Base-by-base conservation (phyloP, 2,797 vertebrate genomes). In the Geotria australis region DNA sequence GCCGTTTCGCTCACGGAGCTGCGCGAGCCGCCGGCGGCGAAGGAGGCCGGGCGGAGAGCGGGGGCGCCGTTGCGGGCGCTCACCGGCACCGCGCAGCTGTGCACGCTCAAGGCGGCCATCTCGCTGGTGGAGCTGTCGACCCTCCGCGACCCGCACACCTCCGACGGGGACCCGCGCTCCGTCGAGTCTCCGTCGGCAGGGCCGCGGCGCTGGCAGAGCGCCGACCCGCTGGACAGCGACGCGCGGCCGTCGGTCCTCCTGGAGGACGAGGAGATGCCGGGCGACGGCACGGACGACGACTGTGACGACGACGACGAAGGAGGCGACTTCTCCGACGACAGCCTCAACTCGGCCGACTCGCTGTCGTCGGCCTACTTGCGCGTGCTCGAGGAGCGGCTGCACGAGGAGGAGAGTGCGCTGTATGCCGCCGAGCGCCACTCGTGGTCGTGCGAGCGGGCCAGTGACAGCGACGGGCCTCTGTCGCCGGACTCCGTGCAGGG, bases 331-430 rank as follows among this genome's bases (percentile, higher is more conserved):
- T 91, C 84, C 56, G 88, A 94, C 60, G 84, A 86, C 60, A 95
- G 88, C 62, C 69, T 72, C 56, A 83, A 80, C 66, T 99, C 86
- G 47, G 65, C 81, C 13, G 89, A 94, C 68, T 96, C 86, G 10
- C 77, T 99, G 56, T 91, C 83, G 8, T 81, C 73, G 9, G 70
- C 78, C 59, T 81, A 73, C 60, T 70, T 71, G 9, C 72, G 69
- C 60, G 69, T 69, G 56, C 68, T 79, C 7, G 67, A 64, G 5
- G 70, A 77, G 59, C 76, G 76, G 56, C 63, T 73, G 57, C 74
- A 69, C 58, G 66, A 61, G n/a, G 74, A 80, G 60, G 74, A 78
- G 60, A 63, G 61, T 10, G 62, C 63, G 49, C 63, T 57, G 64
- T 63, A 62, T 38, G 64, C 59, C 60, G 68, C 62, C 56, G 69